Percentiles rank a stretch among this genome's conserved stretches.
Conservation (phyloP, 2,797 vertebrate genomes). For the Lepus townsendii region DNA sequence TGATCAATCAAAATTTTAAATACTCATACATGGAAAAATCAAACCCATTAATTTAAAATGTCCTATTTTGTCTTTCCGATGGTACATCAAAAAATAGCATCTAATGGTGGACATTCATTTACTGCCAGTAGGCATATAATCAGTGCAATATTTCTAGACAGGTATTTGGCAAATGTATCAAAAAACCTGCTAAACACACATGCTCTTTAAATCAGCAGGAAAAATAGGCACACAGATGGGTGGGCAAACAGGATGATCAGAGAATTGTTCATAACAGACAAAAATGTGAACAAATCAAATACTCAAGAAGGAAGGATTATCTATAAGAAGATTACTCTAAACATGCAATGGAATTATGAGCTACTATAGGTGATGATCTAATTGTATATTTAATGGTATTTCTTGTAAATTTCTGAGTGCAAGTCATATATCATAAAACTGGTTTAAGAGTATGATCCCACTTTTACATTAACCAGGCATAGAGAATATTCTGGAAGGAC, state of each 20-base stretch:
- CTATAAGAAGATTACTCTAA: background rate
- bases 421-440: background rate
- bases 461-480: background rate
- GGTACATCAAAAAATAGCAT: conserved; percentile 8
- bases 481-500: background rate
- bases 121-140: conserved; percentile 21
- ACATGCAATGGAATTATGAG: background rate
- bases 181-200: conserved; percentile 44
- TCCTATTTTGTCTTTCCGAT: background rate
- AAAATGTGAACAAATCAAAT: background rate
- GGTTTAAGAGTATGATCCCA: background rate
- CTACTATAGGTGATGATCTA: background rate
- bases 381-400: background rate
- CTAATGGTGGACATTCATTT: background rate
- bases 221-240: background rate
- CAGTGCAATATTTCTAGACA: conserved; percentile 47
- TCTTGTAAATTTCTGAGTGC: background rate
- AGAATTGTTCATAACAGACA: background rate
- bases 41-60: background rate
- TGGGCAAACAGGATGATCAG: background rate
- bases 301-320: background rate
- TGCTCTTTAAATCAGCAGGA: conserved; percentile 30
- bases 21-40: background rate
- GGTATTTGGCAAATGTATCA: conserved; percentile 51
- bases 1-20: conserved; percentile 7